These are phyloP conservation scores for Nemurella pictetii DNA, from an alignment of 2,888 invertebrate species.

Conservation along the genomic window DNA sequence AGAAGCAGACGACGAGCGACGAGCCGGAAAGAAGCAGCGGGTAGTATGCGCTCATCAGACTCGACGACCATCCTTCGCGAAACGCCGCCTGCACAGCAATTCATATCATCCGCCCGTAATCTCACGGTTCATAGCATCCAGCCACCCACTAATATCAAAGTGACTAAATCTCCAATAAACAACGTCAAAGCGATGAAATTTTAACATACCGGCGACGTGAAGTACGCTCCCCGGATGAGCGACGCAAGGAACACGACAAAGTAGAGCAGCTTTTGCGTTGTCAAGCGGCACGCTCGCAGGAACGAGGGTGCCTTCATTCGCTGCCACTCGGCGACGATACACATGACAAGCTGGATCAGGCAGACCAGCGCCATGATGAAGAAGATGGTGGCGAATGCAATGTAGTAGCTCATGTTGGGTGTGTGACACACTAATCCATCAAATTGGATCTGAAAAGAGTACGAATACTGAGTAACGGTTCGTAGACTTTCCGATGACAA, in stretches of 20 bases:
- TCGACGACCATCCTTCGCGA: constrained; percentile 83
- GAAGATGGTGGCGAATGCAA: constrained; percentile 67
- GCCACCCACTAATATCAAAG: neutral
- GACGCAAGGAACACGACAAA: constrained; percentile 85
- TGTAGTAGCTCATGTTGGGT: constrained; percentile 79
- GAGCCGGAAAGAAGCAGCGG: constrained; percentile 86
- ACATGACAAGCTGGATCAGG: constrained; percentile 80
- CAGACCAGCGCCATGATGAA: constrained; percentile 82
- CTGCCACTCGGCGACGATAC: constrained; percentile 79
- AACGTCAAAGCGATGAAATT: neutral
- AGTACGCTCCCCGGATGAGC: constrained; percentile 83
- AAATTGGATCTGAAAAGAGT: constrained; percentile 61
- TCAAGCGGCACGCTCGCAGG: constrained; percentile 79
- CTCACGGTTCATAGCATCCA: too few relatives aligned
- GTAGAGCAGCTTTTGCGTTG: constrained; percentile 87
- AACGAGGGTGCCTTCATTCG: constrained; percentile 81
- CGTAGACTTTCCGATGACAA: too few relatives aligned
- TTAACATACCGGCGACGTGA: constrained; percentile 79
- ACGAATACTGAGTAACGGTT: neutral
- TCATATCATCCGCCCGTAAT: too few relatives aligned
- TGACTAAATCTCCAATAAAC: neutral
- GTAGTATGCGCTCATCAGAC: constrained; percentile 86
- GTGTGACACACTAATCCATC: constrained; percentile 81
- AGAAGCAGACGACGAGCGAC: constrained; percentile 88
- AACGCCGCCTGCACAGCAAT: constrained; percentile 67